Conservation (phyloP, 2,888 invertebrate genomes). For the Caenorhabditis sp. region DNA sequence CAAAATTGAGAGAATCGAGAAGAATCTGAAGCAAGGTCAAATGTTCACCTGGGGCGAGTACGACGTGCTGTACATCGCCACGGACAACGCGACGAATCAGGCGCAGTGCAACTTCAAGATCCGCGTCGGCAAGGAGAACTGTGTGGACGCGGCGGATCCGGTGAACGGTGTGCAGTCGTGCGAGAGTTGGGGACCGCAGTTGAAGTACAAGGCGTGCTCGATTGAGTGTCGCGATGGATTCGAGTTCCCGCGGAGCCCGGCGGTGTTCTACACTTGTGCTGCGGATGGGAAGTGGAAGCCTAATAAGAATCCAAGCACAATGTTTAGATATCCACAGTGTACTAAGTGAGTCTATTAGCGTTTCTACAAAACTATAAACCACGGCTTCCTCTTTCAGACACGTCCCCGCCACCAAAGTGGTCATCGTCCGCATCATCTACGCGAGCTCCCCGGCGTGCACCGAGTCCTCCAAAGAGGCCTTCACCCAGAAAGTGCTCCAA, state of each 20-base stretch:
- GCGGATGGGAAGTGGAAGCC: conserved; percentile 98
- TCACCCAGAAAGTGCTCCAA: conserved; percentile 89
- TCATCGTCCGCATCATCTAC: conserved; percentile 95
- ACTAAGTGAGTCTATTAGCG: conserved; percentile 75
- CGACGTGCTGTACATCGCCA: conserved; percentile 82
- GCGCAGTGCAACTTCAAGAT: conserved; percentile 82
- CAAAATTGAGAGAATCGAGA: conserved; percentile 76
- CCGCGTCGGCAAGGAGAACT: conserved; percentile 90
- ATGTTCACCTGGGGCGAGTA: conserved; percentile 83
- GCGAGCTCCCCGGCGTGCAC: conserved; percentile 97
- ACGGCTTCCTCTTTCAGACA: conserved; percentile 86
- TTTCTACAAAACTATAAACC: not conserved
- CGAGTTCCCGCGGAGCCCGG: conserved; percentile 92
- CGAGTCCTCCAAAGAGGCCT: conserved; percentile 88
- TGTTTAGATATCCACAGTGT: conserved; percentile 83
- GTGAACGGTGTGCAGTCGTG: conserved; percentile 94
- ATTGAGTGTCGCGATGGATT: conserved; percentile 85
- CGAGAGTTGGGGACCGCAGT: conserved; percentile 96
- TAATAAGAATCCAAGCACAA: conserved; percentile 63
- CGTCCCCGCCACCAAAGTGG: conserved; percentile 94
- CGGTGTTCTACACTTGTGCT: conserved; percentile 97
- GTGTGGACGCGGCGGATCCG: conserved; percentile 92
- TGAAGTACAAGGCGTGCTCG: conserved; percentile 89
- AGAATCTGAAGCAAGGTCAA: conserved; percentile 82
- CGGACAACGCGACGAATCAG: conserved; percentile 79